Conservation (phyloP, 2,113 vertebrate genomes). For the Psilopogon haemacephalus region DNA sequence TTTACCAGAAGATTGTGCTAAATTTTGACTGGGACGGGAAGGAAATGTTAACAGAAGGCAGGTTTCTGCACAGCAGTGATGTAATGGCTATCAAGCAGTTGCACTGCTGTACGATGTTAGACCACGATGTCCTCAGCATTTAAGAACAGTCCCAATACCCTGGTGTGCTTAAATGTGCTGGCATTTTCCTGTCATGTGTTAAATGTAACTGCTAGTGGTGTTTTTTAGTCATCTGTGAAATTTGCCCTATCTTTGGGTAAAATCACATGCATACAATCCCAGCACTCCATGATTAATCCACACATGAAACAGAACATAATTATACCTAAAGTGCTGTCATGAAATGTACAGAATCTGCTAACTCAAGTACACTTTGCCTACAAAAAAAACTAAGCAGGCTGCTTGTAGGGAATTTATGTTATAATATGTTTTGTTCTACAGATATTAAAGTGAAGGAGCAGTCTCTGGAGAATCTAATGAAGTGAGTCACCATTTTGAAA, state of each 20-base stretch:
- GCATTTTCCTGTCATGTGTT: not conserved
- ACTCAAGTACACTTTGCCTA: not conserved
- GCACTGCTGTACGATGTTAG: not conserved
- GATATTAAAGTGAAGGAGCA: slow-evolving; percentile 98
- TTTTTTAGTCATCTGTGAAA: not conserved
- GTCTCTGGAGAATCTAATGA: slow-evolving; percentile 94
- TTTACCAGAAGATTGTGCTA: slow-evolving; percentile 1
- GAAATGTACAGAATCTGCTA: not conserved
- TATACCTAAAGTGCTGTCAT: not conserved
- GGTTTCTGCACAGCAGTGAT: slow-evolving; percentile 21
- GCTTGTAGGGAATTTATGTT: not conserved
- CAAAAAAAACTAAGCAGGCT: not conserved
- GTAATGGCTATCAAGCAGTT: not conserved
- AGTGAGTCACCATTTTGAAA: slow-evolving; percentile 77
- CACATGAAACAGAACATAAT: not conserved
- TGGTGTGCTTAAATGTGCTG: not conserved
- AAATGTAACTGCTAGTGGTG: not conserved
- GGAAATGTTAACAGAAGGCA: slow-evolving; percentile 29
- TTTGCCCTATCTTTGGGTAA: not conserved
- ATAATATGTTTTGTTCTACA: slow-evolving; percentile 64
- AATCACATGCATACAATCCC: not conserved
- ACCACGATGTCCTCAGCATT: not conserved
- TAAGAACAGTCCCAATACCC: not conserved
- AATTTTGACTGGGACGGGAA: slow-evolving; percentile 26
- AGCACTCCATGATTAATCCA: not conserved